phyloP scores from a whole-genome alignment of 2,797 vertebrate species.

The Syndactyla subalaris region DNA sequence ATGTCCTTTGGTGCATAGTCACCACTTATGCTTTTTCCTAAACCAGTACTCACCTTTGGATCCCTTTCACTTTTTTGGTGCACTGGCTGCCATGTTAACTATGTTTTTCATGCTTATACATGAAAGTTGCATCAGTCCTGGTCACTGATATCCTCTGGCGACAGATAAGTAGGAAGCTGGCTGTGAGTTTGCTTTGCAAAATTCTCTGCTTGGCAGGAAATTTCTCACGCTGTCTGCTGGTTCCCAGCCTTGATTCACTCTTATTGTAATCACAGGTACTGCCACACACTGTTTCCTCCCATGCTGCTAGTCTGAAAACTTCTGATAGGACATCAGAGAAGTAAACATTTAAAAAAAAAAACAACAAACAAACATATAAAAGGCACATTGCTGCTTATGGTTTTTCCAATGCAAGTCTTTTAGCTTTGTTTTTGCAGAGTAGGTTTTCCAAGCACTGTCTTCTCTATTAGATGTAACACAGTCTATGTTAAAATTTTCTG shows the following conservation, averaged over 20 bases:
- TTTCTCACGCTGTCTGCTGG: not conserved
- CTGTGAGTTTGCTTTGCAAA: not conserved
- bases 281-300: not conserved
- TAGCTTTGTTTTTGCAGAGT: not conserved
- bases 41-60: not conserved
- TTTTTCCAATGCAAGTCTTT: not conserved
- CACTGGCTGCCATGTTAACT: not conserved
- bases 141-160: not conserved
- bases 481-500: not conserved
- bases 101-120: not conserved
- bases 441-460: not conserved
- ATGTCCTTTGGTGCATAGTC: not conserved
- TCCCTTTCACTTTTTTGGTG: not conserved
- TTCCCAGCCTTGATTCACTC: not conserved
- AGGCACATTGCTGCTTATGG: not conserved
- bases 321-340: not conserved
- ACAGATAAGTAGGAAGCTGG: not conserved
- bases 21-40: not conserved
- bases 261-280: not conserved
- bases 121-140: not conserved
- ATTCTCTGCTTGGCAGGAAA: not conserved
- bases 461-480: not conserved
- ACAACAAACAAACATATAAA: not conserved
- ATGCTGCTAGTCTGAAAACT: not conserved
- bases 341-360: not conserved